Evolutionary conservation across 2,888 invertebrate species (phyloP).

Genomic region (Eupsilia transversa): DNA sequence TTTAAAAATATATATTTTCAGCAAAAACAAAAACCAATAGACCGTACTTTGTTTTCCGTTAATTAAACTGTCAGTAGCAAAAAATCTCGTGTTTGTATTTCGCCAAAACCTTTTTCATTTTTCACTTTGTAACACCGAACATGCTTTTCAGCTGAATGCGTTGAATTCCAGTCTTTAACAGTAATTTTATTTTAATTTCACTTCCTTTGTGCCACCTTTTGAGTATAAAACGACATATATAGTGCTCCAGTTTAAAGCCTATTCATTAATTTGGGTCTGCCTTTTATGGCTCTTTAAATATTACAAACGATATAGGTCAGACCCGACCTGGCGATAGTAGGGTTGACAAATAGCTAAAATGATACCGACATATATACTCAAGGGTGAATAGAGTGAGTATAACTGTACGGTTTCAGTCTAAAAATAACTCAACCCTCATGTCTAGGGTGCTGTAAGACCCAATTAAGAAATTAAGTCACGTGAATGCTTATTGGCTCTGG

Average conservation of each 20-base stretch:
- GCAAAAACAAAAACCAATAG: constrained; percentile 29
- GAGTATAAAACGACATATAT: constrained; percentile 7
- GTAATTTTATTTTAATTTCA: constrained; percentile 25
- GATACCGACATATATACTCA: not conserved
- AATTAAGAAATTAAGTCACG: not conserved
- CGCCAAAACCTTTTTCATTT: constrained; percentile 38
- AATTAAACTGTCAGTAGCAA: constrained; percentile 57
- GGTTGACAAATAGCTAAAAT: constrained; percentile 46
- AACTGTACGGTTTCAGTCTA: not conserved
- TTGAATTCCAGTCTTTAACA: constrained; percentile 17
- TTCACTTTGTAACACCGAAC: constrained; percentile 17
- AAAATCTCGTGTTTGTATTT: constrained; percentile 31
- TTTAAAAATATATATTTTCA: constrained; percentile 16
- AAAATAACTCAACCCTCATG: constrained; percentile 36
- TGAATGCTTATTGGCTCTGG: not conserved
- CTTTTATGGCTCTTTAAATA: constrained; percentile 44
- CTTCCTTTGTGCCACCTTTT: constrained; percentile 10
- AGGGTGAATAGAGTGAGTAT: not conserved
- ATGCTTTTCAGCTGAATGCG: constrained; percentile 14
- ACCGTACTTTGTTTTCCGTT: constrained; percentile 39
- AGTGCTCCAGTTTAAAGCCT: constrained; percentile 47
- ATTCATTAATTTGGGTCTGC: constrained; percentile 52
- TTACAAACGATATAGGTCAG: constrained; percentile 60
- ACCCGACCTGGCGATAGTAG: constrained; percentile 31
- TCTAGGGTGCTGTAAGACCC: not conserved